phyloP scores from a whole-genome alignment of 2,797 vertebrate genomes.

The Mareca penelope region DNA sequence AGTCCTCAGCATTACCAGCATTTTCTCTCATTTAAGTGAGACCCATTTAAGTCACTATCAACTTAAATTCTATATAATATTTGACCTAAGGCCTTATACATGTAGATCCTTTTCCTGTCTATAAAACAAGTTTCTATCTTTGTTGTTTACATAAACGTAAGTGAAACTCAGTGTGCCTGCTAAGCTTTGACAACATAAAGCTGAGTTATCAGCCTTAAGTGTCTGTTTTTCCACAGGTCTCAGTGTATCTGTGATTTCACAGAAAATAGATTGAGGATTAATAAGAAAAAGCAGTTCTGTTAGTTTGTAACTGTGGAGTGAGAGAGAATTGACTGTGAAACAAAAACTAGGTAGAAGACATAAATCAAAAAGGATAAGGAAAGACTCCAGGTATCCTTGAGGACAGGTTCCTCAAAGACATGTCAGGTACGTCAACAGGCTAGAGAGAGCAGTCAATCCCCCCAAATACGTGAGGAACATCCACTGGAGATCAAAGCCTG shows the following conservation, averaged over 20 bases:
- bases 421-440: neutral
- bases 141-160: neutral
- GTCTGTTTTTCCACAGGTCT: neutral
- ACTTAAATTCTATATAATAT: neutral
- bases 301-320: neutral
- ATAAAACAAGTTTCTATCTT: neutral
- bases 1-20: neutral
- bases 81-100: neutral
- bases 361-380: neutral
- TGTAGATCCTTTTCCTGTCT: neutral
- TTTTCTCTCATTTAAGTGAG: neutral
- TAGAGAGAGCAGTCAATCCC: neutral
- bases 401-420: neutral
- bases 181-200: neutral
- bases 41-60: neutral
- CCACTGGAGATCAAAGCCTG: neutral
- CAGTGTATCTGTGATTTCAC: neutral
- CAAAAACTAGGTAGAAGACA: neutral
- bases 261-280: neutral
- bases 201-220: neutral
- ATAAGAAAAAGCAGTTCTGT: neutral
- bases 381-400: neutral
- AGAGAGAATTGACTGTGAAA: neutral
- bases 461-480: neutral
- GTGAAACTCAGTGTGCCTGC: neutral